A percentile compares a stretch with the other conserved stretches of the same genome.
Conservation (phyloP, 2,888 invertebrate species). For the Ceramica pisi region DNA sequence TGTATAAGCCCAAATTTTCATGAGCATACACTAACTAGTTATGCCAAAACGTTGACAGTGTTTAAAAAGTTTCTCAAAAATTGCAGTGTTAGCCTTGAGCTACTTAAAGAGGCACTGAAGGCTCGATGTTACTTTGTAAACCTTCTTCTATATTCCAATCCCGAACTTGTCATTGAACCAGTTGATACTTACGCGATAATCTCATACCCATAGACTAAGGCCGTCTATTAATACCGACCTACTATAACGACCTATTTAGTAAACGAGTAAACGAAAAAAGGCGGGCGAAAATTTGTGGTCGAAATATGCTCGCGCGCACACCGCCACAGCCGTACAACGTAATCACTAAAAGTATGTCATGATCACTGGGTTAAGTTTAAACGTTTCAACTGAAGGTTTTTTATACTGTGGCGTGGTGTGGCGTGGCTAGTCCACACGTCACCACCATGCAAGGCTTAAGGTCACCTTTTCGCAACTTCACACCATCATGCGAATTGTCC, state of each 20-base stretch:
- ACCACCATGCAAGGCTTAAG: slow-evolving; percentile 59
- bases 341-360: slow-evolving; percentile 90
- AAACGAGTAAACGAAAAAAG: slow-evolving; percentile 67
- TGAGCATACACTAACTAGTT: background rate
- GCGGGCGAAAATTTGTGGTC: slow-evolving; percentile 75
- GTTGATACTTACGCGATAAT: slow-evolving; percentile 24
- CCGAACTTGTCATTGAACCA: slow-evolving; percentile 19
- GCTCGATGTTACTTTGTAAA: background rate
- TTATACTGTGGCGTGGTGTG: slow-evolving; percentile 47
- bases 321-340: slow-evolving; percentile 75
- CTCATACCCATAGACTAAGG: slow-evolving; percentile 43
- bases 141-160: background rate
- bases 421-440: slow-evolving; percentile 44
- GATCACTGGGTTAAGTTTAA: slow-evolving; percentile 91
- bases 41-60: background rate
- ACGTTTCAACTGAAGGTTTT: slow-evolving; percentile 74
- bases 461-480: slow-evolving; percentile 63
- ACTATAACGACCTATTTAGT: slow-evolving; percentile 63
- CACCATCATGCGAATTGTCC: slow-evolving; percentile 58
- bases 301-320: slow-evolving; percentile 74
- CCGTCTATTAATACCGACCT: slow-evolving; percentile 55
- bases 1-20: slow-evolving; percentile 9
- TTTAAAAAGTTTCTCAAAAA: slow-evolving; percentile 17
- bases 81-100: slow-evolving; percentile 34
- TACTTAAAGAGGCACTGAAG: slow-evolving; percentile 4